phyloP scores from a whole-genome alignment of 2,113 vertebrate genomes.

The Cinclus cinclus region DNA sequence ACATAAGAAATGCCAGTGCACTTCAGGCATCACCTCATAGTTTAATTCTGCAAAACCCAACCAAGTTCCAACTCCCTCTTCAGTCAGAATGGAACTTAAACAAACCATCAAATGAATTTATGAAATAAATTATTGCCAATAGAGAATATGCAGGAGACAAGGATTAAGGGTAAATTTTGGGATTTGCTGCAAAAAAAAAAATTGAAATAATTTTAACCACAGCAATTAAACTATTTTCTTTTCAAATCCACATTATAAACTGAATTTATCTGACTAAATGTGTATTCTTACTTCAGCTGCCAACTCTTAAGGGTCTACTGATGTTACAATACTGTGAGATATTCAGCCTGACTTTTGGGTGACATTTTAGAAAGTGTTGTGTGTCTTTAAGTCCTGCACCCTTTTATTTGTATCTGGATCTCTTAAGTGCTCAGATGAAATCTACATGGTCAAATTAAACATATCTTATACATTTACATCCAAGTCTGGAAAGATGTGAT shows the following conservation, averaged over 20 bases:
- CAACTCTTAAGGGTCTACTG: accelerated
- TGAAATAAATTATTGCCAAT: not conserved
- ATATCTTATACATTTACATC: accelerated
- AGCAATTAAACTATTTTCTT: not conserved
- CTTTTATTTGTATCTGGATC: not conserved
- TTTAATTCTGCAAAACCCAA: not conserved
- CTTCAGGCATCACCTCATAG: not conserved
- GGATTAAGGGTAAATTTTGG: not conserved
- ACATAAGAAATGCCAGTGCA: not conserved
- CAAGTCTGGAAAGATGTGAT: not conserved
- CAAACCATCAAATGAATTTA: not conserved
- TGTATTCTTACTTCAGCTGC: not conserved
- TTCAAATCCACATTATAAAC: not conserved
- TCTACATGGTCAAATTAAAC: not conserved
- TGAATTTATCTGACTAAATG: not conserved
- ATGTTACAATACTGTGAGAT: accelerated
- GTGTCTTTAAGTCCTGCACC: not conserved
- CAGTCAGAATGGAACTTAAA: not conserved
- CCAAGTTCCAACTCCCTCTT: not conserved
- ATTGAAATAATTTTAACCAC: not conserved
- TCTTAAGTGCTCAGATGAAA: not conserved
- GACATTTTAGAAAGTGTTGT: not conserved
- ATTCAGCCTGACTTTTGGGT: not conserved
- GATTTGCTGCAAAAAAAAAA: not conserved
- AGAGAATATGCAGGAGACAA: not conserved